These are phyloP conservation scores for Neodon shergylaensis DNA, from an alignment of 2,113 vertebrate genomes.

Conservation along the genomic window DNA sequence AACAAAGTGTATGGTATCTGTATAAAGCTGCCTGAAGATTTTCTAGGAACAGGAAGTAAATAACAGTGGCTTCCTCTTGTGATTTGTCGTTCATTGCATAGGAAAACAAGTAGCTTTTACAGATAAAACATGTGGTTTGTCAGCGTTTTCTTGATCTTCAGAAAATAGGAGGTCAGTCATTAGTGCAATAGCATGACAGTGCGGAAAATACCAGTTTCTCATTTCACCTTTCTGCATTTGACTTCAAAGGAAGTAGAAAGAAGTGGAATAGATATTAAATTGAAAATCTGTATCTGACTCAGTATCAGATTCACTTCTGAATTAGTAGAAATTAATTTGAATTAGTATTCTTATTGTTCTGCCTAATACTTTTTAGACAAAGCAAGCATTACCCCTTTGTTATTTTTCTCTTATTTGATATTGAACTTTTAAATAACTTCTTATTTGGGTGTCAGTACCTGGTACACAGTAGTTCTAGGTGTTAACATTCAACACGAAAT, in stretches of 20 bases:
- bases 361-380: constrained; percentile 26
- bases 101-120: constrained; percentile 49
- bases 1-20: constrained; percentile 23
- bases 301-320: constrained; percentile 20
- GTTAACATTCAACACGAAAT: constrained; percentile 2
- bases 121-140: constrained; percentile 20
- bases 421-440: neutral
- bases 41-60: neutral
- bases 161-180: neutral
- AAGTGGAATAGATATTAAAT: neutral
- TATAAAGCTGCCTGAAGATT: constrained; percentile 31
- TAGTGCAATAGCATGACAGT: constrained; percentile 8
- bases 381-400: constrained; percentile 2
- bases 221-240: constrained; percentile 30
- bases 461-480: constrained; percentile 25
- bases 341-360: constrained; percentile 3
- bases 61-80: neutral
- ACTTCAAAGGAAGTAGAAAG: constrained; percentile 39
- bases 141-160: neutral
- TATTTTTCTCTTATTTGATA: constrained; percentile 29
- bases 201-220: constrained; percentile 16
- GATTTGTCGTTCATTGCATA: neutral
- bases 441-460: neutral
- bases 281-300: neutral
- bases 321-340: constrained; percentile 47